phyloP scores from a whole-genome alignment of 2,797 vertebrate species.

The Xenopus petersii region DNA sequence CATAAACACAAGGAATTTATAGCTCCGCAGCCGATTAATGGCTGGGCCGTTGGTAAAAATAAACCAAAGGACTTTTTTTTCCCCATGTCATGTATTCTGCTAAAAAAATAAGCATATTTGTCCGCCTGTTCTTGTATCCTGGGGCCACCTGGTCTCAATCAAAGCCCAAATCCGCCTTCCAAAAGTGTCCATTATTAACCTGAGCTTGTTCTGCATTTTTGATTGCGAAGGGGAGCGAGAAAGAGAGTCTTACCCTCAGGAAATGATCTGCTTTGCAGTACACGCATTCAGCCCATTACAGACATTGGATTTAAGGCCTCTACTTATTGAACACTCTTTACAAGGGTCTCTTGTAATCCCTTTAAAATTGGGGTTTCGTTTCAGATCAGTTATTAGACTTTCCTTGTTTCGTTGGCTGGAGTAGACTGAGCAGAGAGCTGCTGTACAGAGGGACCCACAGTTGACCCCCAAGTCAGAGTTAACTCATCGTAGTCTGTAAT shows the following conservation, averaged over 20 bases:
- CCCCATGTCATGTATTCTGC: conserved; percentile 8
- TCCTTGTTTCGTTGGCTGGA: conserved; percentile 32
- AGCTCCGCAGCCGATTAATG: background rate
- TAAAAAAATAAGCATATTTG: conserved; percentile 8
- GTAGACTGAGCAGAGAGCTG: conserved; percentile 8
- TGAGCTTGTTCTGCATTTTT: conserved; percentile 33
- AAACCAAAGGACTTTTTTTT: background rate
- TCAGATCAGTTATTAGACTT: conserved; percentile 43
- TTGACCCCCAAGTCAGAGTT: conserved; percentile 29
- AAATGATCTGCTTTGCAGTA: conserved; percentile 66
- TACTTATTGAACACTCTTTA: conserved; percentile 67
- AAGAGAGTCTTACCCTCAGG: conserved; percentile 62
- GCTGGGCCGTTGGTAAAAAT: background rate
- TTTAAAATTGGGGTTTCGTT: conserved; percentile 69
- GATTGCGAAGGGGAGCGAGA: conserved; percentile 39
- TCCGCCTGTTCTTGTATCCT: background rate
- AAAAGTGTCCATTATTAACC: conserved; percentile 56
- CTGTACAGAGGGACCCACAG: conserved; percentile 2
- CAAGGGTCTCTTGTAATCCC: conserved; percentile 68
- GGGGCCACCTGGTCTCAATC: conserved; percentile 61
- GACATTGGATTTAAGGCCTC: conserved; percentile 59
- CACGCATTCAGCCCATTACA: conserved; percentile 57
- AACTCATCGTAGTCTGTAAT: conserved; percentile 13
- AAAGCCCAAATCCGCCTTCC: conserved; percentile 49
- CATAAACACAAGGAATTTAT: conserved; percentile 27